phyloP scores from a whole-genome alignment of 2,888 invertebrate genomes.

The Minunthozetes semirufus region DNA sequence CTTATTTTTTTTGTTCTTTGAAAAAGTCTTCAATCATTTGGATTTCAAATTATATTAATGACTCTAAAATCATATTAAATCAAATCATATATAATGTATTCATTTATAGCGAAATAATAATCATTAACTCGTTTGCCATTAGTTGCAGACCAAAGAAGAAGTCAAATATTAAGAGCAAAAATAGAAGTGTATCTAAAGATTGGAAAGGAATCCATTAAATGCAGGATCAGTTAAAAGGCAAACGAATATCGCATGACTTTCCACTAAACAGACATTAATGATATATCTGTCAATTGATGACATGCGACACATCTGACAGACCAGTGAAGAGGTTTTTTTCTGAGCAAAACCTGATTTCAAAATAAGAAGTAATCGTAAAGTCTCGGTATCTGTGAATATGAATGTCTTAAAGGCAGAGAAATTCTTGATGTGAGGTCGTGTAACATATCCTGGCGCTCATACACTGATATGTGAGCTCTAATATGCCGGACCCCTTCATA shows the following conservation, averaged over 20 bases:
- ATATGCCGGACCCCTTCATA: background rate
- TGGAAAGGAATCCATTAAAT: background rate
- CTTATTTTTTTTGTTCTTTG: background rate
- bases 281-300: conserved; percentile 25
- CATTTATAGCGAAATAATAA: background rate
- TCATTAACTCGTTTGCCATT: conserved; percentile 13
- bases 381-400: background rate
- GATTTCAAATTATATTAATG: background rate
- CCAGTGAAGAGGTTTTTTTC: background rate
- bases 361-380: background rate
- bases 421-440: conserved; percentile 22
- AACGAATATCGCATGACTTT: background rate
- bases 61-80: background rate
- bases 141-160: background rate
- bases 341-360: background rate
- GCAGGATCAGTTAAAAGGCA: too few species aligned
- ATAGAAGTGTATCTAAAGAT: background rate
- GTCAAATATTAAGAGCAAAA: background rate
- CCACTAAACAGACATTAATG: background rate
- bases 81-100: background rate
- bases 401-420: background rate
- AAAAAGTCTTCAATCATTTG: too few species aligned
- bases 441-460: background rate
- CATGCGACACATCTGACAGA: conserved; percentile 14
- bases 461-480: too few species aligned